phyloP scores from a whole-genome alignment of 2,888 invertebrate species.

The Holacanthella duospinosa region DNA sequence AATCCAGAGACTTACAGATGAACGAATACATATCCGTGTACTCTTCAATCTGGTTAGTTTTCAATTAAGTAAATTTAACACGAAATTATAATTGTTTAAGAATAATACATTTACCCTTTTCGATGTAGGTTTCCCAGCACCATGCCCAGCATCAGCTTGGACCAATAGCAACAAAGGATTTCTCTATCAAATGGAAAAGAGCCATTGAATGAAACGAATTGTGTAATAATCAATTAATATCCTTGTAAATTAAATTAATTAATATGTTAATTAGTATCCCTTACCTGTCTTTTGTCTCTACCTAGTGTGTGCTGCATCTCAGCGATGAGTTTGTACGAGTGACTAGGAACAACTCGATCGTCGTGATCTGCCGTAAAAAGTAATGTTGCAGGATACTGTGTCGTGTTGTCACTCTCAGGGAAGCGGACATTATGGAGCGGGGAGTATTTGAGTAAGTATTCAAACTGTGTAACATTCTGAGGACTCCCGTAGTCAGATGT shows the following conservation, averaged over 20 bases:
- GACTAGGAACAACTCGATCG: conserved; percentile 93
- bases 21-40: conserved; percentile 79
- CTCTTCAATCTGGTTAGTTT: conserved; percentile 69
- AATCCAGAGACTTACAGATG: conserved; percentile 59
- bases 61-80: neutral
- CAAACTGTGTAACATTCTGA: conserved; percentile 68
- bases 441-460: conserved; percentile 73
- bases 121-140: conserved; percentile 13
- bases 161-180: conserved; percentile 19
- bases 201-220: neutral
- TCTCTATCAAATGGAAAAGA: conserved; percentile 12
- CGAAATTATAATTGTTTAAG: neutral
- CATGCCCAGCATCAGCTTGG: conserved; percentile 17
- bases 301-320: conserved; percentile 15
- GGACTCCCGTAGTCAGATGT: conserved; percentile 77
- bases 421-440: conserved; percentile 81
- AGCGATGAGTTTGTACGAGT: conserved; percentile 75
- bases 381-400: conserved; percentile 82
- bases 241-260: neutral
- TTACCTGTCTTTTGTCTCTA: conserved; percentile 10
- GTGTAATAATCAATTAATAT: neutral
- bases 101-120: conserved; percentile 11
- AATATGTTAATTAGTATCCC: neutral
- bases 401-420: conserved; percentile 45
- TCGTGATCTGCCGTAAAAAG: conserved; percentile 96